phyloP scores from a whole-genome alignment of 2,113 vertebrate genomes.

The Xiphias gladius region DNA sequence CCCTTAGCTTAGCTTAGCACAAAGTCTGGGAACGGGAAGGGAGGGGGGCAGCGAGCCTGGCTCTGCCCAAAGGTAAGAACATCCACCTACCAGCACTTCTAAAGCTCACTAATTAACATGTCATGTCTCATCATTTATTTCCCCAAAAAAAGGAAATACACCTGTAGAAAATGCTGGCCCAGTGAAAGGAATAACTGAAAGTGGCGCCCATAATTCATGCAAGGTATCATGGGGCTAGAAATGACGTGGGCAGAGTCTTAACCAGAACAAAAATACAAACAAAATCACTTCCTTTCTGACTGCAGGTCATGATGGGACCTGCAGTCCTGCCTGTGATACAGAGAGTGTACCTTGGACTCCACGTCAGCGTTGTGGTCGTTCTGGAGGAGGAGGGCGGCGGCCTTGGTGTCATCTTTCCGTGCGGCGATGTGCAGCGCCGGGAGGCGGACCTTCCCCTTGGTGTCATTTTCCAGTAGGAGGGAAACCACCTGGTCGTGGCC shows the following conservation, averaged over 20 bases:
- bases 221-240: background rate
- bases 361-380: slow-evolving; percentile 97
- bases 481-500: slow-evolving; percentile 98
- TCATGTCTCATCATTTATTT: background rate
- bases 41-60: no score
- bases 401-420: slow-evolving; percentile 97
- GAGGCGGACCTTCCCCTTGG: slow-evolving; percentile 97
- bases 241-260: background rate
- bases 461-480: slow-evolving; percentile 97
- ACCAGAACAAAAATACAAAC: background rate
- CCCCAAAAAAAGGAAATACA: background rate
- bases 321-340: background rate
- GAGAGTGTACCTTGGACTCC: slow-evolving; percentile 93
- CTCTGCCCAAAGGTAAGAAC: background rate
- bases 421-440: slow-evolving; percentile 97
- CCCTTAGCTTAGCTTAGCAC: no score
- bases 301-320: slow-evolving; percentile 1
- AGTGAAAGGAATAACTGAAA: background rate
- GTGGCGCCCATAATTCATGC: background rate
- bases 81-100: background rate
- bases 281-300: background rate
- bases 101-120: background rate
- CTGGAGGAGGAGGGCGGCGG: slow-evolving; percentile 95
- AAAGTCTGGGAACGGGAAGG: no score
- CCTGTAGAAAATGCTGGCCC: background rate